A percentile compares a stretch with the other conserved stretches of the same genome.
Conservation (phyloP, 37 sponge, comb jelly and placozoan genomes). For the Chondrosia reniformis region DNA sequence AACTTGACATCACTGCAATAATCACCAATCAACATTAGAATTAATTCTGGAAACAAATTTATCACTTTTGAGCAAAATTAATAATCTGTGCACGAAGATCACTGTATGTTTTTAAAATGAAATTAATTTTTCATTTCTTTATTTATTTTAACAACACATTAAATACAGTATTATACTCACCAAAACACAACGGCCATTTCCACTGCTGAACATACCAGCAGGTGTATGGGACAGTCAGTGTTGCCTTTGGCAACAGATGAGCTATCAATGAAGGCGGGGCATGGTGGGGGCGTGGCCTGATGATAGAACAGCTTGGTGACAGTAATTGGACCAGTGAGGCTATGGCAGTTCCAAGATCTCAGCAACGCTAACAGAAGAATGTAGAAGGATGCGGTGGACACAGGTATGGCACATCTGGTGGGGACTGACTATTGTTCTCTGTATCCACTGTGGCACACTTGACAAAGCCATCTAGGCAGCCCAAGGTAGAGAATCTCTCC, state of each 20-base stretch:
- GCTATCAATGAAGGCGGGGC: not conserved
- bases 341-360: not conserved
- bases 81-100: too few species aligned
- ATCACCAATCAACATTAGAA: too few species aligned
- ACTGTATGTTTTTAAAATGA: too few species aligned
- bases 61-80: too few species aligned
- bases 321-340: not conserved
- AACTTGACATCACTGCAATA: not conserved
- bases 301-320: slow-evolving; percentile 1
- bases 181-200: not conserved
- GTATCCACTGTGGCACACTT: slow-evolving; percentile 8
- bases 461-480: slow-evolving; percentile 12
- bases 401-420: not conserved
- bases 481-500: not conserved
- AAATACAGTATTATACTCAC: not conserved
- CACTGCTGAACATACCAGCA: slow-evolving; percentile 7
- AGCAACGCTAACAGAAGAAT: not conserved
- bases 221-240: not conserved
- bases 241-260: not conserved
- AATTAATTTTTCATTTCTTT: too few species aligned
- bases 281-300: not conserved
- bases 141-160: too few species aligned
- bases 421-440: not conserved
- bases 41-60: too few species aligned
- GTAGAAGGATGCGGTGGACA: not conserved